Evolutionary conservation across 2,113 vertebrate species (phyloP), one percentile per base, ranked within the genome.

Genomic region (Corythaixoides concolor): DNA sequence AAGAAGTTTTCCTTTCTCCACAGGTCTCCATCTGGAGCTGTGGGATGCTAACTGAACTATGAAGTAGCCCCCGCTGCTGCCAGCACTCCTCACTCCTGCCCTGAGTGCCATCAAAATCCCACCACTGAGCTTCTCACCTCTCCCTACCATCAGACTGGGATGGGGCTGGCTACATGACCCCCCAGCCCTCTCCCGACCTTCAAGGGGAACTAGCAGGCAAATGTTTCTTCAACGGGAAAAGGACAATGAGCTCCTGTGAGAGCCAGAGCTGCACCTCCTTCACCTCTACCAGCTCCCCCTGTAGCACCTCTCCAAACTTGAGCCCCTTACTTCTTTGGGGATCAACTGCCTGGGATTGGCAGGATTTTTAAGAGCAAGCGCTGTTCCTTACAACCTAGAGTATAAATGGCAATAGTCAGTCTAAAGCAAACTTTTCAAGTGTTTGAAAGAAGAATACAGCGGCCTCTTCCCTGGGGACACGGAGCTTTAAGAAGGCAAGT

Each of bases 191-290:
- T 88, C 52, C 56, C 41, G 39, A 11, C 6, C 16, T 62, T 63
- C 3, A 1, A 32, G 21, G 15, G 11, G 6, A 89, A 45, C 4
- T 2, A 33, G 39, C 4, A 30, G 49, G 18, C 8, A 82, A 70
- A 49, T 6, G 2, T 41, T 56, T 79, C 37, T 47, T 76, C 17
- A n/a, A 1, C 1, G 3, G 60, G 52, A 66, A 53, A 78, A 73
- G n/a, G 50, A 60, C 0, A 0, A 35, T 4, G 24, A 69, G 9
- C 8, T 45, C 26, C 10, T 9, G 10, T 27, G 43, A 70, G 30
- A 82, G n/a, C 16, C 41, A 78, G 55, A 62, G 13, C 11, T 66
- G 13, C 9, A 28, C 6, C 10, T 81, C 20, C n/a, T 55, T 60
- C 78, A 56, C 30, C 28, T 66, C 50, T 35, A 6, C 32, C 28